Percentiles rank a stretch among this genome's conserved stretches.
phyloP scores from a whole-genome alignment of 2,113 vertebrate genomes.

The Tetrax tetrax region DNA sequence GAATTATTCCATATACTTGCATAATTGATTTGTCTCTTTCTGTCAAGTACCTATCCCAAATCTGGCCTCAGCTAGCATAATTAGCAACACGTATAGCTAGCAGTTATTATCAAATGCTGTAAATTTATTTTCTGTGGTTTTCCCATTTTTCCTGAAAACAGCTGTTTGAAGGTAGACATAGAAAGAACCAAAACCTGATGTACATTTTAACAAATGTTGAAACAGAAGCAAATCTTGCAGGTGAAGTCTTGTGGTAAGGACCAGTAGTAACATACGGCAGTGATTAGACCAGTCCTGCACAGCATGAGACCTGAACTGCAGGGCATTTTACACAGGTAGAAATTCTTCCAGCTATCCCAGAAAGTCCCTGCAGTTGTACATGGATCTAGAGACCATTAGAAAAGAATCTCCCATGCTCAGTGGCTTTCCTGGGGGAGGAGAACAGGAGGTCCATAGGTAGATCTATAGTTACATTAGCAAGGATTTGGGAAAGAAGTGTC shows the following conservation, averaged over 20 bases:
- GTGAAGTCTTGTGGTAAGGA: not conserved
- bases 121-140: not conserved
- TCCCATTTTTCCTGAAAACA: not conserved
- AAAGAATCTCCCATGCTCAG: not conserved
- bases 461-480: not conserved
- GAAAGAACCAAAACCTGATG: not conserved
- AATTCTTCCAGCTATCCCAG: not conserved
- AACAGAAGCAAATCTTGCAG: not conserved
- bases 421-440: not conserved
- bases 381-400: not conserved
- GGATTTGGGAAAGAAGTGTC: not conserved
- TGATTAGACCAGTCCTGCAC: fast-evolving
- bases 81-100: not conserved
- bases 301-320: not conserved
- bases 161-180: not conserved
- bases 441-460: not conserved
- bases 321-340: not conserved
- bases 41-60: not conserved
- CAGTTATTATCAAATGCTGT: not conserved
- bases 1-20: not conserved
- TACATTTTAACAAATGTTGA: not conserved
- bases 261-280: fast-evolving
- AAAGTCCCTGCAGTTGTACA: not conserved
- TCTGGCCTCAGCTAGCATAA: not conserved
- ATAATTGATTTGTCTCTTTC: not conserved